These are phyloP conservation scores for Lindbergichthys nudifrons DNA, from an alignment of 2,797 vertebrate genomes.

Conservation along the genomic window DNA sequence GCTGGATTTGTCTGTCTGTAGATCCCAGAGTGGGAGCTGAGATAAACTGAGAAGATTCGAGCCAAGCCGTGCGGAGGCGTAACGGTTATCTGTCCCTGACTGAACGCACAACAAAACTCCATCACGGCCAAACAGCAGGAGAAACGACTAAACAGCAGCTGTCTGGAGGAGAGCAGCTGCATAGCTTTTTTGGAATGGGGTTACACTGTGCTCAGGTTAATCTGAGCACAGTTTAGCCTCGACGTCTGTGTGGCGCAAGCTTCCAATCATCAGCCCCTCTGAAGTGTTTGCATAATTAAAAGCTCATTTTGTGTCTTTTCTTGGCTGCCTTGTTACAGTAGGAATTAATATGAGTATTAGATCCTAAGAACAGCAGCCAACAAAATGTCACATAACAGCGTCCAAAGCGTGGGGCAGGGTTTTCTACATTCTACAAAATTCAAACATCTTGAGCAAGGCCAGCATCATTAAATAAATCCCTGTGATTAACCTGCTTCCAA, in stretches of 20 bases:
- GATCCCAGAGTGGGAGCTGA: conserved; percentile 63
- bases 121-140: conserved; percentile 52
- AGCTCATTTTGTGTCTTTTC: conserved; percentile 48
- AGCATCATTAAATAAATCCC: conserved; percentile 34
- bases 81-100: conserved; percentile 60
- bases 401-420: not conserved
- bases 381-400: conserved; percentile 23
- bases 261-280: conserved; percentile 40
- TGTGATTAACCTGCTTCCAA: conserved; percentile 52
- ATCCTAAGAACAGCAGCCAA: conserved; percentile 35
- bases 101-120: conserved; percentile 57
- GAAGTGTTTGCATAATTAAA: conserved; percentile 59
- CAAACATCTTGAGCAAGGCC: conserved; percentile 18
- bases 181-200: conserved; percentile 20
- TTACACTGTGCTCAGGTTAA: conserved; percentile 38
- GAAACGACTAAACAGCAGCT: conserved; percentile 62
- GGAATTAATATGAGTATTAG: conserved; percentile 30
- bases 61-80: conserved; percentile 65
- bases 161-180: conserved; percentile 57
- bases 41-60: conserved; percentile 48
- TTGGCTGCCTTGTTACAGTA: conserved; percentile 32
- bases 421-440: conserved; percentile 46
- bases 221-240: conserved; percentile 27
- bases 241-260: conserved; percentile 11
- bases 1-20: conserved; percentile 50